phyloP scores from a whole-genome alignment of 2,888 invertebrate species.

The Spisula solida region DNA sequence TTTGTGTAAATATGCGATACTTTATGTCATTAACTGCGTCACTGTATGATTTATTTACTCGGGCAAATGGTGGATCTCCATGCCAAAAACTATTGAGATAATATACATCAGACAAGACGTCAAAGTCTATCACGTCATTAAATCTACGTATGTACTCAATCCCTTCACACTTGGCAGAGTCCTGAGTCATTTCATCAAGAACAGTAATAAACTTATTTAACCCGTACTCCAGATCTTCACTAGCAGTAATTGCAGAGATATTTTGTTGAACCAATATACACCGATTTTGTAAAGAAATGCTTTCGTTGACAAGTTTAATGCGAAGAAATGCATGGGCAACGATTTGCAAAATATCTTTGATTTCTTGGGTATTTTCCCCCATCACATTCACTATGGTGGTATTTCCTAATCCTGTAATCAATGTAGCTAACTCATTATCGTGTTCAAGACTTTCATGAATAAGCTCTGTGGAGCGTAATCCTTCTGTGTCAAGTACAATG shows the following conservation, averaged over 20 bases:
- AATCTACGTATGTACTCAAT: slow-evolving; percentile 34
- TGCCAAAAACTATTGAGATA: slow-evolving; percentile 51
- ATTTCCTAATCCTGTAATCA: not conserved
- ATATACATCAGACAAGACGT: slow-evolving; percentile 35
- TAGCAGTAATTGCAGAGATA: slow-evolving; percentile 34
- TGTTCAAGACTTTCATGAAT: not conserved
- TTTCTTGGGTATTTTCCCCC: slow-evolving; percentile 54
- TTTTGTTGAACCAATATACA: slow-evolving; percentile 61
- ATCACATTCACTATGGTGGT: slow-evolving; percentile 52
- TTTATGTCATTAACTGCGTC: not conserved
- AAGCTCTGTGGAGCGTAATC: slow-evolving; percentile 52
- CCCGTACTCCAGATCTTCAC: slow-evolving; percentile 22
- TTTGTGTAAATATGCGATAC: not conserved
- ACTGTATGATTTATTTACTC: slow-evolving; percentile 48
- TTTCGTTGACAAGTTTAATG: slow-evolving; percentile 46
- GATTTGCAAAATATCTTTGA: slow-evolving; percentile 54
- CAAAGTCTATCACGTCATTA: slow-evolving; percentile 49
- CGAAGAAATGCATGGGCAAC: slow-evolving; percentile 57
- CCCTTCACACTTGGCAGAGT: slow-evolving; percentile 30
- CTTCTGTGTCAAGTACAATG: slow-evolving; percentile 58
- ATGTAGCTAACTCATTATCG: not conserved
- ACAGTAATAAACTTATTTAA: slow-evolving; percentile 32
- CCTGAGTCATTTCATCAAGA: slow-evolving; percentile 51
- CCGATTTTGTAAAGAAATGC: not conserved
- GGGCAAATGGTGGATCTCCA: slow-evolving; percentile 53